A percentile compares a stretch with the other conserved stretches of the same genome.
phyloP scores from a whole-genome alignment of 2,113 vertebrate species.

The Thamnaconus septentrionalis region DNA sequence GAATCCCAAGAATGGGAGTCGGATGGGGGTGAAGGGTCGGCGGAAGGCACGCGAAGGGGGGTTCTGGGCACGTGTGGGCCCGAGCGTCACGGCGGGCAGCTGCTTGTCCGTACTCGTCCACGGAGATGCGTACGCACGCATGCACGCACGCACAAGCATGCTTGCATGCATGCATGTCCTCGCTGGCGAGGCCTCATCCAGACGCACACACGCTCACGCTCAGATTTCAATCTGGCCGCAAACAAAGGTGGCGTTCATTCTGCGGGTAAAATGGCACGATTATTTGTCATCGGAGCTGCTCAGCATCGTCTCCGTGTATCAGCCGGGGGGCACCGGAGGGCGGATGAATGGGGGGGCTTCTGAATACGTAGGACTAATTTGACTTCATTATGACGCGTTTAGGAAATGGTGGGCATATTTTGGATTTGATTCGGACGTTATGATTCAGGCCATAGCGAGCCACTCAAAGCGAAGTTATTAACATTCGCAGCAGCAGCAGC shows the following conservation, averaged over 20 bases:
- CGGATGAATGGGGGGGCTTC: conserved; percentile 32
- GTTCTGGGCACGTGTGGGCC: conserved; percentile 59
- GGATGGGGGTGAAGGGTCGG: conserved; percentile 67
- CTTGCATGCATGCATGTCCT: conserved; percentile 1
- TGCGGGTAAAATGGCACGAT: conserved; percentile 33
- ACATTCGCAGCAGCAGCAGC: conserved; percentile 21
- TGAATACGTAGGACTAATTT: conserved; percentile 34
- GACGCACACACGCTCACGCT: conserved; percentile 12
- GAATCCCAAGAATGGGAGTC: conserved; percentile 70
- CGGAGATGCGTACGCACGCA: conserved; percentile 23
- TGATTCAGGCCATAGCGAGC: conserved; percentile 25
- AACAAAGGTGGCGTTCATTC: conserved; percentile 63
- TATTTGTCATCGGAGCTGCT: conserved; percentile 57
- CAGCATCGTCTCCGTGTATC: conserved; percentile 21
- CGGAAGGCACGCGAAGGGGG: conserved; percentile 33
- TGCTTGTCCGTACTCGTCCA: conserved; percentile 55
- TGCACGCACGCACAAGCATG: conserved; percentile 28
- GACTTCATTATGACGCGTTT: conserved; percentile 10
- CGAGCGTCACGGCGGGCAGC: conserved; percentile 57
- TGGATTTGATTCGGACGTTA: conserved; percentile 29
- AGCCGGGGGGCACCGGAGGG: conserved; percentile 25
- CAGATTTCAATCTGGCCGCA: conserved; percentile 39
- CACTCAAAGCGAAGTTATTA: conserved; percentile 8
- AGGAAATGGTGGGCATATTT: conserved; percentile 18
- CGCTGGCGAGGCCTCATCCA: neutral